These are phyloP conservation scores for Pipistrellus pipistrellus DNA, from an alignment of 2,797 vertebrate species.

Conservation along the genomic window DNA sequence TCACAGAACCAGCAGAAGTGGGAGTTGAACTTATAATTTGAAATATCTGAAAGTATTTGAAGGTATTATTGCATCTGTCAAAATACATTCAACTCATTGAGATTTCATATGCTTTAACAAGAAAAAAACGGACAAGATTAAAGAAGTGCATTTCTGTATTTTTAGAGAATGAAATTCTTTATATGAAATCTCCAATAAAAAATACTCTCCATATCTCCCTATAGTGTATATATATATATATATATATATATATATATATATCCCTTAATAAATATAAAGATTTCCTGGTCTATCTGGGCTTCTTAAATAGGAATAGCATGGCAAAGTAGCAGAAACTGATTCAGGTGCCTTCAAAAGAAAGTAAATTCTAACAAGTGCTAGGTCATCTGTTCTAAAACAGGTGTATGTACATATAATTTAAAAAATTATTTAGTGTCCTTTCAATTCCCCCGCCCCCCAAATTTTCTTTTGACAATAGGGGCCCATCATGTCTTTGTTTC, in stretches of 20 bases:
- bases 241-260: too few species aligned
- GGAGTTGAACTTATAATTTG: background rate
- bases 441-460: background rate
- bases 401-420: background rate
- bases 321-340: background rate
- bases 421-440: background rate
- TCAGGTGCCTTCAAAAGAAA: conserved; percentile 56
- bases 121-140: background rate
- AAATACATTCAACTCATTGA: background rate
- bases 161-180: conserved; percentile 10
- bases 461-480: background rate
- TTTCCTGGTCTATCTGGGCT: background rate
- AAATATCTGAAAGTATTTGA: conserved; percentile 34
- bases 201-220: background rate
- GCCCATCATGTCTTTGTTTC: conserved; percentile 2
- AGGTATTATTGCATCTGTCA: background rate
- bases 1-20: background rate
- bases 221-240: background rate
- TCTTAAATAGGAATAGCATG: background rate
- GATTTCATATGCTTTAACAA: background rate
- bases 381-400: background rate
- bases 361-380: background rate
- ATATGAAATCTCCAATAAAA: background rate
- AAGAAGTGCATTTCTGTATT: background rate
- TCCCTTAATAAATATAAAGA: background rate